Conservation (phyloP, 92 coral and sea anemone genomes). For the Phenganax subtilis region DNA sequence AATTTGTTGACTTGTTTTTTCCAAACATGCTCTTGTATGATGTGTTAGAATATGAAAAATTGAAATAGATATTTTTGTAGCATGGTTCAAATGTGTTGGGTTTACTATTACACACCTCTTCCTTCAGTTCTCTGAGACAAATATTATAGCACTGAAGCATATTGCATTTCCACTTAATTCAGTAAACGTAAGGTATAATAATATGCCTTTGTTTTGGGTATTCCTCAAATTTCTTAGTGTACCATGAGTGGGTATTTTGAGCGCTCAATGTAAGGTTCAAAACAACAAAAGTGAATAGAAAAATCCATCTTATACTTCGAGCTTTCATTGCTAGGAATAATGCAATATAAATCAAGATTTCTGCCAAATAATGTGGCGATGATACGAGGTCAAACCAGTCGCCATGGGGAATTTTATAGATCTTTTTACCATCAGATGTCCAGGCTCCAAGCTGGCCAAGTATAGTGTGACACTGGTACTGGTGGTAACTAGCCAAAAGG, state of each 20-base stretch:
- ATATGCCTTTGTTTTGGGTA: conserved; percentile 65
- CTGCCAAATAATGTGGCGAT: conserved; percentile 94
- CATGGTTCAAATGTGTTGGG: not conserved
- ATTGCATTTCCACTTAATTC: not conserved
- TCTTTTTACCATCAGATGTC: conserved; percentile 40
- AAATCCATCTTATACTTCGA: conserved; percentile 51
- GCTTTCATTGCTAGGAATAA: conserved; percentile 65
- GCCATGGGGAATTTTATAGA: conserved; percentile 74
- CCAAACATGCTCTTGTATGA: not conserved
- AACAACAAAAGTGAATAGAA: conserved; percentile 66
- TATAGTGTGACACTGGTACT: conserved; percentile 72
- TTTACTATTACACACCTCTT: not conserved
- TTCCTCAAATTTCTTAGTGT: conserved; percentile 65
- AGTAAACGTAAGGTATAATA: conserved; percentile 77
- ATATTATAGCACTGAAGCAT: too few relatives aligned
- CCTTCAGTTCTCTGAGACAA: not conserved
- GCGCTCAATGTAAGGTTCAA: conserved; percentile 75
- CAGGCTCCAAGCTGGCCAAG: conserved; percentile 59
- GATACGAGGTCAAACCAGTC: conserved; percentile 89
- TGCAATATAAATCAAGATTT: conserved; percentile 75
- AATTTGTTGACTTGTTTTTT: not conserved
- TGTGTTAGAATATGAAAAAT: conserved; percentile 12
- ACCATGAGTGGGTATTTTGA: conserved; percentile 77
- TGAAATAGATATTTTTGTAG: conserved; percentile 41
- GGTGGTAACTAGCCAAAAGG: conserved; percentile 85